These are phyloP conservation scores for Enteromius paludinosus DNA, from an alignment of 2,797 vertebrate genomes.

Conservation along the genomic window DNA sequence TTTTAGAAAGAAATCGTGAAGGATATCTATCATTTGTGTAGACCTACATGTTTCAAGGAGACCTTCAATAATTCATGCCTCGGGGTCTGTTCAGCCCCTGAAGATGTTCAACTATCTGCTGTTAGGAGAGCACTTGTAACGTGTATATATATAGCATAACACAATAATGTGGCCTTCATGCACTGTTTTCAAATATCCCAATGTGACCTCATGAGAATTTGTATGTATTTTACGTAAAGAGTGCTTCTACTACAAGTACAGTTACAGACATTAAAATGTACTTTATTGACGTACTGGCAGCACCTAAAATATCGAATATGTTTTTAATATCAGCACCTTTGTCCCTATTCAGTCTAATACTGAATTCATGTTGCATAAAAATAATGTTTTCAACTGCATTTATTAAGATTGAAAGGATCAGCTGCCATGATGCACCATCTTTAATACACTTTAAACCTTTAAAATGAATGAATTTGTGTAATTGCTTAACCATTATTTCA, in stretches of 20 bases:
- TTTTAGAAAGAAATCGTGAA: neutral
- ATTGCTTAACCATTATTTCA: neutral
- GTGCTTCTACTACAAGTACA: neutral
- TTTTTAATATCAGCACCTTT: neutral
- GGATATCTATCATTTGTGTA: neutral
- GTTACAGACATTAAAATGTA: neutral
- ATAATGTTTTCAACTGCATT: neutral
- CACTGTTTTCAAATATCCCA: neutral
- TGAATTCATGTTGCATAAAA: neutral
- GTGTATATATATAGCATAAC: neutral
- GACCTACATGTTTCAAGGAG: neutral
- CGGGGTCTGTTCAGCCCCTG: conserved; percentile 42
- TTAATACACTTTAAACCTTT: neutral
- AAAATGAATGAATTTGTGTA: neutral
- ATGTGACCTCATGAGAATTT: neutral
- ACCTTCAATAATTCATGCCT: conserved; percentile 47
- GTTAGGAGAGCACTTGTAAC: neutral
- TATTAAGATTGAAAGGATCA: neutral
- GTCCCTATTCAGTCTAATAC: neutral
- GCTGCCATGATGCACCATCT: neutral
- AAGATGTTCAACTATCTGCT: conserved; percentile 8
- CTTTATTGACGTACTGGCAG: neutral
- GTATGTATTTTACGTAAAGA: neutral
- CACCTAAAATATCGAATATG: neutral
- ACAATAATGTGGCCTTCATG: neutral